Base-by-base conservation (phyloP, 2,113 vertebrate species). In the Hippocampus mohnikei region DNA sequence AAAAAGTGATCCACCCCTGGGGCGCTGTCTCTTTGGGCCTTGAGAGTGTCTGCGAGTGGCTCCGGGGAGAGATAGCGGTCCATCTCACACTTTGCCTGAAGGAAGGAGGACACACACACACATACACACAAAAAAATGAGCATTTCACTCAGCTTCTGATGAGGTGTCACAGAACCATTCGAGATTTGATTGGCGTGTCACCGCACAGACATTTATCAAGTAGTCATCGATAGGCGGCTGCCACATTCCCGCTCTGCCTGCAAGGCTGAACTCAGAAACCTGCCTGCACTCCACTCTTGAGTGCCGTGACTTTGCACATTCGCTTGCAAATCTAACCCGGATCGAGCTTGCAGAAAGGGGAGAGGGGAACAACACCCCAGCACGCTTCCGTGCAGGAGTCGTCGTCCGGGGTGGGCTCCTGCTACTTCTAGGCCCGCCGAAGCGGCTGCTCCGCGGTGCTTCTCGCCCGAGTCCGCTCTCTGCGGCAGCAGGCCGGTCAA, bases 51-150 rank as follows among this genome's bases (percentile, higher is more conserved):
- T 70, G 93, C 90, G 0, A 94, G 87, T 1, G 92, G 90, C 6
- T 96, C 95, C 71, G 95, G 94, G n/a, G 94, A 83, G 78, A 98
- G 93, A 85, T 98, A 98, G 80, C 96, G 94, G 85, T 98, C 97
- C 96, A 99, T 95, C 91, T 98, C 97, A 82, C 94, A 95, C 91
- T 95, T 96, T 0, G 93, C 95, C 97, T 99, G 79, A 42, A 13
- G 77, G 2, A 71, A 29, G 67, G 5, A 0, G 33, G 33, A 37
- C 33, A 37, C 33, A 37, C 33, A 27, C 27, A 37, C 33, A 37
- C 33, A 33, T 4, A 0, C 3, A 11, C 9, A 23, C 70, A 60
- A 73, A 71, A 71, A 21, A 52, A 2, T 81, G 18, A 76, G 68
- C 29, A 33, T 60, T 60, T 60, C 15, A 18, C 58, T 59, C 25